Percentiles rank a stretch among this genome's conserved stretches.
Conservation (phyloP, 2,797 vertebrate genomes). For the Cossypha heuglini region DNA sequence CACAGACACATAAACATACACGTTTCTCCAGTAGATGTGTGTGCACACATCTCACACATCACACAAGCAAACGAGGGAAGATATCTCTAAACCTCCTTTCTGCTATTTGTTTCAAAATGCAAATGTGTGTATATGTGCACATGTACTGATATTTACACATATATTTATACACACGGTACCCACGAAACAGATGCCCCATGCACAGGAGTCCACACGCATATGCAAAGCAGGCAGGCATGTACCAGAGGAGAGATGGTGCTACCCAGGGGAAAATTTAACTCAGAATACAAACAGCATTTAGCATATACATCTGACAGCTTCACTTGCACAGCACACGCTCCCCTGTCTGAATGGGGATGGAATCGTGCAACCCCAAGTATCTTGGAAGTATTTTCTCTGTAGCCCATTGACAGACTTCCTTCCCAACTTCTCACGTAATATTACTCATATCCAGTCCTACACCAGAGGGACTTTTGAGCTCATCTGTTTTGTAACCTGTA, state of each 20-base stretch:
- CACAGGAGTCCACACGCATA: slow-evolving; percentile 4
- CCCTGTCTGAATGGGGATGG: not conserved
- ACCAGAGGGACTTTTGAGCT: not conserved
- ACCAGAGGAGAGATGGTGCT: not conserved
- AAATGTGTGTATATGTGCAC: slow-evolving; percentile 51
- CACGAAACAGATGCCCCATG: slow-evolving; percentile 47
- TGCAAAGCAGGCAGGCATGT: not conserved
- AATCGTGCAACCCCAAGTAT: not conserved
- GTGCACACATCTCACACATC: slow-evolving; percentile 43
- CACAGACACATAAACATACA: slow-evolving; percentile 19
- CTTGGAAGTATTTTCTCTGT: not conserved
- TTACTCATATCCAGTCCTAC: not conserved
- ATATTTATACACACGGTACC: slow-evolving; percentile 36
- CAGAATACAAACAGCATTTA: not conserved
- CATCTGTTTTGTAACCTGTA: not conserved
- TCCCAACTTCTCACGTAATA: accelerated
- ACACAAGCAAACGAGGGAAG: not conserved
- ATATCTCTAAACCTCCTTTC: slow-evolving; percentile 16
- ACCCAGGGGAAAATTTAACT: not conserved
- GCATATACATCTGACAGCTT: not conserved
- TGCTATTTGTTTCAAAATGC: slow-evolving; percentile 40
- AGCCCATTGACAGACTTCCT: not conserved
- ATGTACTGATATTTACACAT: slow-evolving; percentile 35
- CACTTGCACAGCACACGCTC: not conserved
- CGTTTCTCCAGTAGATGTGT: not conserved